Percentiles rank a stretch among this genome's conserved stretches.
Conservation (phyloP, 2,113 vertebrate genomes). For the Sylvia atricapilla region DNA sequence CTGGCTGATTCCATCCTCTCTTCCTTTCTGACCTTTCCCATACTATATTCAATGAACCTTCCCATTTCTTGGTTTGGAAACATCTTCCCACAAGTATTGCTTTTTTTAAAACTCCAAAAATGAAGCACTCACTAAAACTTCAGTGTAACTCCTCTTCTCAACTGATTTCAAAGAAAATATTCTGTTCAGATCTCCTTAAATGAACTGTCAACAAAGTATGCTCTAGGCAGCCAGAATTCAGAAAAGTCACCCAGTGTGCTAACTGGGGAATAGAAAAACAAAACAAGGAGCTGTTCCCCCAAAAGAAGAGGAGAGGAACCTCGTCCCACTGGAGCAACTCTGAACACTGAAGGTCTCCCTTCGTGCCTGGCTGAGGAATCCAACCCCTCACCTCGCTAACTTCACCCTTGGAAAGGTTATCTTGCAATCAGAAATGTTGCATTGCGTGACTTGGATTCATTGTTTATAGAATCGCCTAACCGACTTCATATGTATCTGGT, state of each 20-base stretch:
- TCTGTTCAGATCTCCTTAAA: conserved; percentile 49
- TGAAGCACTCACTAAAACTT: conserved; percentile 9
- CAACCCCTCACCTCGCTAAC: conserved; percentile 45
- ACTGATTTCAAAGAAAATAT: conserved; percentile 52
- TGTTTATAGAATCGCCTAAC: conserved; percentile 75
- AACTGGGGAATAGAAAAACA: conserved; percentile 36
- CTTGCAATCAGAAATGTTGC: conserved; percentile 70
- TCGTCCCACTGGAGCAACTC: neutral
- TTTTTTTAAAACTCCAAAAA: conserved; percentile 21
- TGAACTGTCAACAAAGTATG: conserved; percentile 59
- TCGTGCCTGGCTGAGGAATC: conserved; percentile 38
- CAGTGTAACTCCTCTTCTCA: conserved; percentile 7
- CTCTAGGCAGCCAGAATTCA: neutral
- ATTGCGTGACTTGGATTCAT: conserved; percentile 74
- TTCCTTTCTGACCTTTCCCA: conserved; percentile 45
- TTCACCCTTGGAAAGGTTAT: conserved; percentile 67
- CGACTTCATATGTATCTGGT: conserved; percentile 76
- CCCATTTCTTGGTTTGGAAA: conserved; percentile 14
- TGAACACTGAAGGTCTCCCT: conserved; percentile 10
- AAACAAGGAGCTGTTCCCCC: neutral
- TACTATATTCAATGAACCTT: conserved; percentile 6
- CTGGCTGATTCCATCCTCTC: neutral
- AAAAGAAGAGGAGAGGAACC: neutral
- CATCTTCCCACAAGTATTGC: neutral
- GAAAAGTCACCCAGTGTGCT: conserved; percentile 4